Percentiles rank a stretch among this genome's conserved stretches.
phyloP scores from a whole-genome alignment of 2,888 invertebrate species.

The Bedellia somnulentella region DNA sequence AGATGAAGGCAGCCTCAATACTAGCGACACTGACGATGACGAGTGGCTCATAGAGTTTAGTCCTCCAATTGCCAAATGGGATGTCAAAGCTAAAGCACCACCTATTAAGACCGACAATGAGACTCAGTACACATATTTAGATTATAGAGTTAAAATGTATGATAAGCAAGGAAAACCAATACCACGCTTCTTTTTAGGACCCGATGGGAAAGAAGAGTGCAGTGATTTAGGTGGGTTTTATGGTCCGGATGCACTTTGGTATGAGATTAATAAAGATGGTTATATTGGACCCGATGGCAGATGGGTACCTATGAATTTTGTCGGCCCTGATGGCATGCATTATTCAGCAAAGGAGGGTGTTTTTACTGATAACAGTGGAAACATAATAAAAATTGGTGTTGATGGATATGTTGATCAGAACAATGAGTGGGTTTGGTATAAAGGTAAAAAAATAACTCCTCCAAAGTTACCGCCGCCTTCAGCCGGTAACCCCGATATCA shows the following conservation, averaged over 20 bases:
- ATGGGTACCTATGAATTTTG: conserved; percentile 44
- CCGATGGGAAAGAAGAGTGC: conserved; percentile 41
- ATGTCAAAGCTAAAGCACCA: conserved; percentile 36
- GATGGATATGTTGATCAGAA: conserved; percentile 47
- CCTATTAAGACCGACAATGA: conserved; percentile 22
- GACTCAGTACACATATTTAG: conserved; percentile 37
- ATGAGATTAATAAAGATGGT: conserved; percentile 48
- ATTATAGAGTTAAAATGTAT: conserved; percentile 41
- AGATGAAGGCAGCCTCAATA: conserved; percentile 28
- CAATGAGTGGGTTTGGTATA: conserved; percentile 39
- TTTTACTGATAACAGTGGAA: conserved; percentile 28
- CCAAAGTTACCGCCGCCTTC: conserved; percentile 18
- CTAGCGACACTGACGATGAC: conserved; percentile 43
- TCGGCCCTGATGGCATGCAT: conserved; percentile 39
- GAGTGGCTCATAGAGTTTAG: conserved; percentile 49
- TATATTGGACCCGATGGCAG: conserved; percentile 43
- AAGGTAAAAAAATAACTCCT: conserved; percentile 15
- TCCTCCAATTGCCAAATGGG: conserved; percentile 37
- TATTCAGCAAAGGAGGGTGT: conserved; percentile 41
- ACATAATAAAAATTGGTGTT: conserved; percentile 29
- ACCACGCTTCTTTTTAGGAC: conserved; percentile 40
- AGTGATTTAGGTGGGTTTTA: conserved; percentile 51
- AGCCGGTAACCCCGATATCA: neutral
- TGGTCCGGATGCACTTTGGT: conserved; percentile 30
- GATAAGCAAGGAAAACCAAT: conserved; percentile 43